Base-by-base conservation (phyloP, 2,888 invertebrate genomes). In the Loripinus fragilis region DNA sequence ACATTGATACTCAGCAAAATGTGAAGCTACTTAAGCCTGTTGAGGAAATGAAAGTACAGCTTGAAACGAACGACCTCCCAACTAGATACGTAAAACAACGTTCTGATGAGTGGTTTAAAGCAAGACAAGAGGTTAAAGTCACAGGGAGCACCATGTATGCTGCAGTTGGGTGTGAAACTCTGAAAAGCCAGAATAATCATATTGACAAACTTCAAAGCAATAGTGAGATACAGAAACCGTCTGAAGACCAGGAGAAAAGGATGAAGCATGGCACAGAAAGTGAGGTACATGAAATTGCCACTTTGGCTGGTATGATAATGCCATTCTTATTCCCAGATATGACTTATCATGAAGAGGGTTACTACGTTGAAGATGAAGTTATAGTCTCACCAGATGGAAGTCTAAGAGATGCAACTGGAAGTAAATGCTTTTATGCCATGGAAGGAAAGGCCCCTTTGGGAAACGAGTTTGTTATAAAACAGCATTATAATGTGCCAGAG, bases 221-320 rank as follows among this genome's bases (percentile, higher is more conserved):
- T 12, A 42, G 52, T 2, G n/a, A 28, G 15, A 7, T 28, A 5
- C 10, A 10, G 41, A 41, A 42, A 33, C n/a, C n/a, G n/a, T 20
- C 12, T 10, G 66, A 66, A 17, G 35, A 15, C 25, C 68, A 68
- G 17, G 28, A 45, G 45, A 25, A 3, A 33, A 72, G 72, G 25
- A 77, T 77, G 72, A 17, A 68, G 35, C 45, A 68, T 20, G 72
- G 76, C 1, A 68, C 64, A 20, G 20, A 72, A 7, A 42, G 42
- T 28, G 71, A 77, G 50, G 30, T 60, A 17, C 71, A 77, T 33
- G 28, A 77, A 64, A 72, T 77, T 50, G 72, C 76, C 1, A 72
- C 76, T 15, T 50, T 77, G 15, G 33, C 76, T 20, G 35, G 68
- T 30, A 41, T 77, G 0, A 60, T 77, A 28, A 48, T 72, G 60